Base-by-base conservation (phyloP, 2,797 vertebrate genomes). In the Cyclopterus lumpus region DNA sequence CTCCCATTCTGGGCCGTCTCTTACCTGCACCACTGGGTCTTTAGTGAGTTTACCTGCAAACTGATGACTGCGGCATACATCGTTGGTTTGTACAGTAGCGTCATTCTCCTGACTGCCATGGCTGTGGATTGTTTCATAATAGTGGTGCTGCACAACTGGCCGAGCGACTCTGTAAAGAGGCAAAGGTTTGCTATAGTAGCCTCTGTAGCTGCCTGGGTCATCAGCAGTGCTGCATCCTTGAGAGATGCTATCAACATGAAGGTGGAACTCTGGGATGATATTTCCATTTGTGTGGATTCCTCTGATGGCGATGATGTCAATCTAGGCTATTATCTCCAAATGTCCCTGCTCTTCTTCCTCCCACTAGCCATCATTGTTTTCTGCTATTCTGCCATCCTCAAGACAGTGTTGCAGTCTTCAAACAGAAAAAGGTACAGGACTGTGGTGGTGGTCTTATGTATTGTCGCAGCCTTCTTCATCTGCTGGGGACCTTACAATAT, bases 401-500 rank as follows among this genome's bases (percentile, higher is more conserved):
- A 75, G 66, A 92, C 83, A 0, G 73, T 94, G 20, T 30, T 90
- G 44, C 72, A 67, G 2, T 48, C 83, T 6, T 71, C 84, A 3
- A 88, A 63, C 68, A 87, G 74, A 64, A 85, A 68, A 40, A 92
- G 57, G n/a, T 20, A 84, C 62, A 85, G 79, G 42, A 90, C 92
- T 1, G 59, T 94, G 1, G 55, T 85, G 16, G 57, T 94, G 2
- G 85, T 94, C 5, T 67, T 93, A 1, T 84, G 82, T 6, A 93
- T 95, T 30, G 87, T 94, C 20, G 22, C 77, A 0, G 90, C 80
- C 26, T 95, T 95, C 72, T 88, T 95, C 20, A 15, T 94, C 8
- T 95, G 93, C 86, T 95, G 94, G 92, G 92, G 89, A 5, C 94
- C 94, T 1, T 93, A 89, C 69, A 91, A 92, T 59, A 22, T 90